Conservation (phyloP, 1,140 invertebrate species). For the Idris sp. region DNA sequence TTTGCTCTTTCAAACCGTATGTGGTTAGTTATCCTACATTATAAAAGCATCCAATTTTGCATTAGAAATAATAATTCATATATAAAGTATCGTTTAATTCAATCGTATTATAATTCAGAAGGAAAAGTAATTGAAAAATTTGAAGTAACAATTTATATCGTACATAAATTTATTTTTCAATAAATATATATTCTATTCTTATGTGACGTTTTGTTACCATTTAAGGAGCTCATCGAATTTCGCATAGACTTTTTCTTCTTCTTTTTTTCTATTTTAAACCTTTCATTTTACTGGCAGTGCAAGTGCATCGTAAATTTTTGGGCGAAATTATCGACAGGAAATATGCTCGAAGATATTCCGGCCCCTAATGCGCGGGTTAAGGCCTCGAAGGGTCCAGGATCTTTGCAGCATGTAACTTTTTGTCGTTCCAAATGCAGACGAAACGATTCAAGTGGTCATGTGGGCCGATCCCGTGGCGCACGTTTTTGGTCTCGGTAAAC, state of each 20-base stretch:
- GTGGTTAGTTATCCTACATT: constrained; percentile 26
- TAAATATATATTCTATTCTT: too few species aligned
- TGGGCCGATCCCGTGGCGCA: constrained; percentile 65
- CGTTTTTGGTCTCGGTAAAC: constrained; percentile 66
- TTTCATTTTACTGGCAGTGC: constrained; percentile 5
- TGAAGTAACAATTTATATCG: too few species aligned
- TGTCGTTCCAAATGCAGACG: constrained; percentile 68
- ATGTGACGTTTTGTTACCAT: too few species aligned
- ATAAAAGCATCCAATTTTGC: constrained; percentile 21
- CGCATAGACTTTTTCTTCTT: not conserved
- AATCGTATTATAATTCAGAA: constrained; percentile 43
- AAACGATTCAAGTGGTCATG: constrained; percentile 64
- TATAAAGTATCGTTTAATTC: constrained; percentile 55
- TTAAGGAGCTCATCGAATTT: constrained; percentile 5
- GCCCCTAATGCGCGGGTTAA: constrained; percentile 47
- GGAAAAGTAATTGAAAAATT: too few species aligned
- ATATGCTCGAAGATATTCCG: constrained; percentile 29
- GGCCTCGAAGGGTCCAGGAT: constrained; percentile 64
- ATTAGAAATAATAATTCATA: constrained; percentile 56
- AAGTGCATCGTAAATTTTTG: constrained; percentile 56
- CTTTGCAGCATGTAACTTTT: constrained; percentile 67
- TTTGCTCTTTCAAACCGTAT: constrained; percentile 3
- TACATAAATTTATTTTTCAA: too few species aligned
- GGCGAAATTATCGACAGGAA: constrained; percentile 35
- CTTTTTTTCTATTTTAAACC: too few species aligned